These are phyloP conservation scores for Aleadryas rufinucha DNA, from an alignment of 2,113 vertebrate genomes.

Conservation along the genomic window DNA sequence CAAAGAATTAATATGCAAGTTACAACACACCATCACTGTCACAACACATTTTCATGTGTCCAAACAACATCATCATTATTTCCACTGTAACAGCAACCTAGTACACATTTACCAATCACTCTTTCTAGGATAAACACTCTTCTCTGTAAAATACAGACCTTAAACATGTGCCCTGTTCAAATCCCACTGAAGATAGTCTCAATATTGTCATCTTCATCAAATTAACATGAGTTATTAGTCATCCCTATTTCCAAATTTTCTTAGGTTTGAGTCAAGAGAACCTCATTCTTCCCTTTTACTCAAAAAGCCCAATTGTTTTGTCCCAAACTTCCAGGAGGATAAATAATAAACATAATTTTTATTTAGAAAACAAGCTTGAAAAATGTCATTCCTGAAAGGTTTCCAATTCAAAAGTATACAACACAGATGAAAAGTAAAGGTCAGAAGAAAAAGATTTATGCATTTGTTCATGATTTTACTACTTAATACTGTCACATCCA, in stretches of 20 bases:
- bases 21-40: not conserved
- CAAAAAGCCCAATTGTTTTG: slow-evolving; percentile 21
- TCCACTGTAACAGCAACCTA: not conserved
- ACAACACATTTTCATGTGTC: not conserved
- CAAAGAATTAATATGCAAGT: not conserved
- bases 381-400: not conserved
- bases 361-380: not conserved
- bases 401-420: not conserved
- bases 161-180: slow-evolving; percentile 14
- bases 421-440: not conserved
- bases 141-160: slow-evolving; percentile 34
- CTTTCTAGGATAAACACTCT: not conserved
- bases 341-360: slow-evolving; percentile 3
- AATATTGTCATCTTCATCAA: slow-evolving; percentile 41
- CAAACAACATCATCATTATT: not conserved
- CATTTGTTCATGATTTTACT: not conserved
- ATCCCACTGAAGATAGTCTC: not conserved
- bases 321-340: slow-evolving; percentile 20
- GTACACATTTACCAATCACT: not conserved
- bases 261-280: slow-evolving; percentile 16
- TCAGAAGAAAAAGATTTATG: not conserved
- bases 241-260: slow-evolving; percentile 31
- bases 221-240: not conserved
- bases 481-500: not conserved
- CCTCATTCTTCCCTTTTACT: slow-evolving; percentile 14